A percentile compares a stretch with the other conserved stretches of the same genome.
phyloP scores from a whole-genome alignment of 2,113 vertebrate genomes.

The Pseudopodoces humilis region DNA sequence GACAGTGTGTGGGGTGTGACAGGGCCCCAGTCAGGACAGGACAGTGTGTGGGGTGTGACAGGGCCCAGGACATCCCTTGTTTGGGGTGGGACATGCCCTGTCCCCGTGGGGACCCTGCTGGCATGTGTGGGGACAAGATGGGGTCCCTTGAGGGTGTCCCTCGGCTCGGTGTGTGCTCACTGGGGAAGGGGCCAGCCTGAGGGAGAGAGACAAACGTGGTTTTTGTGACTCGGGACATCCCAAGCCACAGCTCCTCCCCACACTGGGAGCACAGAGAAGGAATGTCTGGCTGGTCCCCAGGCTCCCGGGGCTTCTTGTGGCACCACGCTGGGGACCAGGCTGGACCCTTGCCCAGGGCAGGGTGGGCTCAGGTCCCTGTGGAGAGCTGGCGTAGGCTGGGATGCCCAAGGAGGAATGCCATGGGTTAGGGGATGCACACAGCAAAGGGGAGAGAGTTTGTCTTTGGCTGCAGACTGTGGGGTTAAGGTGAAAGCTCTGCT shows the following conservation, averaged over 20 bases:
- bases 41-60: rapidly evolving
- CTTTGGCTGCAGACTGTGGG: neutral
- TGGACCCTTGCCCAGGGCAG: neutral
- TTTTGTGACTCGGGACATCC: neutral
- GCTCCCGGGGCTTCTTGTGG: neutral
- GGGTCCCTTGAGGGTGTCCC: neutral
- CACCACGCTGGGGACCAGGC: neutral
- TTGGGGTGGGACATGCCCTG: rapidly evolving
- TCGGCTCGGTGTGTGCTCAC: rapidly evolving
- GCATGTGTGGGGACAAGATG: rapidly evolving
- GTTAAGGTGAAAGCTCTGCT: neutral
- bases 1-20: too few relatives aligned
- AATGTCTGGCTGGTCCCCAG: neutral
- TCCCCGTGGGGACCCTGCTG: neutral
- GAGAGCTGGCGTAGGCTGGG: neutral
- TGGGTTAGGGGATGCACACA: neutral
- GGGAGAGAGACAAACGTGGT: rapidly evolving
- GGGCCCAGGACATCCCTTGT: neutral
- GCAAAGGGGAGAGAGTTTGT: neutral
- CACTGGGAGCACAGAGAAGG: rapidly evolving
- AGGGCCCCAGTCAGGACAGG: rapidly evolving
- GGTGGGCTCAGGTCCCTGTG: neutral
- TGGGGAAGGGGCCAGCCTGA: neutral
- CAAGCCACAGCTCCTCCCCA: neutral
- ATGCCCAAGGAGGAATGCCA: rapidly evolving